phyloP scores from a whole-genome alignment of 1,140 invertebrate genomes.

The Macrotrachela quadricornifera region DNA sequence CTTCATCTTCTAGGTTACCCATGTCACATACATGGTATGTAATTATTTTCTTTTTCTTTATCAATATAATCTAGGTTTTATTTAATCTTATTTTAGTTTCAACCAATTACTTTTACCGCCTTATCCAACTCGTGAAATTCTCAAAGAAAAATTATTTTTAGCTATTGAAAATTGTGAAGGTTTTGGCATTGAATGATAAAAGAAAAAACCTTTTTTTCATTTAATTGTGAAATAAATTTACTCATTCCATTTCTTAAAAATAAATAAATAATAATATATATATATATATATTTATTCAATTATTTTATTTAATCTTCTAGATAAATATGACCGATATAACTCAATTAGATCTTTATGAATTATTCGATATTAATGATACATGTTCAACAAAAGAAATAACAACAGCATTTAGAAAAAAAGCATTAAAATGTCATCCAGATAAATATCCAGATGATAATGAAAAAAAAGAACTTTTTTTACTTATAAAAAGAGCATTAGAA shows the following conservation, averaged over 20 bases:
- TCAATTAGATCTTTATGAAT: constrained; percentile 1
- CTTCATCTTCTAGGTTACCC: constrained; percentile 30
- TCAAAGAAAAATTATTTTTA: constrained; percentile 40
- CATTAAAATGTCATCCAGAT: constrained; percentile 95
- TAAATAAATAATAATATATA: too few species aligned
- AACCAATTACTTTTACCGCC: constrained; percentile 44
- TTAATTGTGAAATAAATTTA: too few species aligned
- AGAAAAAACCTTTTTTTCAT: too few species aligned
- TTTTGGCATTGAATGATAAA: constrained; percentile 37
- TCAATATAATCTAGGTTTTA: too few species aligned
- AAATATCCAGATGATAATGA: constrained; percentile 64
- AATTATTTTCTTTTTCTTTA: too few species aligned
- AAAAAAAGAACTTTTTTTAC: constrained; percentile 4
- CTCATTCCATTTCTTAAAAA: too few species aligned
- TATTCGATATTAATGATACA: constrained; percentile 3
- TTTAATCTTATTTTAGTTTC: constrained; percentile 26
- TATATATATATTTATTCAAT: too few species aligned
- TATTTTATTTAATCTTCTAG: too few species aligned
- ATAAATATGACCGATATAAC: too few species aligned
- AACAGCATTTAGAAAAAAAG: constrained; percentile 45
- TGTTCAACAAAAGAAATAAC: constrained; percentile 57
- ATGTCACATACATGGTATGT: constrained; percentile 40
- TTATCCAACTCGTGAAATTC: constrained; percentile 35
- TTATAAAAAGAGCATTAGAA: constrained; percentile 7
- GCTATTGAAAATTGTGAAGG: constrained; percentile 46